Percentiles rank a stretch among this genome's conserved stretches.
Conservation (phyloP, 1,140 invertebrate genomes). For the Pantala flavescens region DNA sequence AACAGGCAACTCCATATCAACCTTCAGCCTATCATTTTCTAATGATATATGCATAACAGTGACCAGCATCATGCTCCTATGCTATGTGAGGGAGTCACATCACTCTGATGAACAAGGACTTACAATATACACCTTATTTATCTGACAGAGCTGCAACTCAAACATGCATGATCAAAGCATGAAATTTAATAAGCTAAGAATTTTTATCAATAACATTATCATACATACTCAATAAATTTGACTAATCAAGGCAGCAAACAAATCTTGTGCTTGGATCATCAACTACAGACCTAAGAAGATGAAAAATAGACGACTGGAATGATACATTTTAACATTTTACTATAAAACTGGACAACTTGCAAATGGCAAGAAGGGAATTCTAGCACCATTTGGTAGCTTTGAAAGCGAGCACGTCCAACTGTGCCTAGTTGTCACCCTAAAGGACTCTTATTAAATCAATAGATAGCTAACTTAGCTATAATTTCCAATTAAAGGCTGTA, state of each 20-base stretch:
- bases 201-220: background rate
- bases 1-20: conserved; percentile 4
- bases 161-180: background rate
- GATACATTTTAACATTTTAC: background rate
- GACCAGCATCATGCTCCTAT: background rate
- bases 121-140: background rate
- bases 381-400: background rate
- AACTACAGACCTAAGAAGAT: background rate
- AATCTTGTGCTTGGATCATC: background rate
- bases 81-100: background rate
- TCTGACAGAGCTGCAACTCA: background rate
- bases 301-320: conserved; percentile 6
- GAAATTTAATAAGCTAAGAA: background rate
- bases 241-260: background rate
- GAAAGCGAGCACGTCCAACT: background rate
- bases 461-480: no score
- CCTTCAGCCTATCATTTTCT: conserved; percentile 1
- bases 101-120: background rate
- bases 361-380: background rate
- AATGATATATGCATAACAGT: background rate
- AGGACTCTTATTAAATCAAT: background rate
- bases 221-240: background rate
- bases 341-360: conserved; percentile 9
- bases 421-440: background rate
- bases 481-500: no score